A percentile compares a stretch with the other conserved stretches of the same genome.
phyloP scores from a whole-genome alignment of 2,797 vertebrate species.

The Chiloscyllium punctatum region DNA sequence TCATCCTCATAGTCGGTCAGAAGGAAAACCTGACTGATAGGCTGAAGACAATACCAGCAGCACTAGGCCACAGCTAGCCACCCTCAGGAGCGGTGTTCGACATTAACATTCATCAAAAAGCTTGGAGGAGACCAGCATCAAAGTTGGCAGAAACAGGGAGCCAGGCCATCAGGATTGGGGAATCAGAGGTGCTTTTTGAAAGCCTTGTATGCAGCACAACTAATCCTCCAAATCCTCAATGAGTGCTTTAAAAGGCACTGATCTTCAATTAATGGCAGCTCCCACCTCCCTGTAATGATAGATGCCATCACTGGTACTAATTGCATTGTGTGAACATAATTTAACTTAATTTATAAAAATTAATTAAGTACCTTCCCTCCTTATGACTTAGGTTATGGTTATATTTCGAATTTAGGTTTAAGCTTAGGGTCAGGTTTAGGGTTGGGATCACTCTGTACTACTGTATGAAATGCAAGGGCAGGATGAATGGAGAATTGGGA shows the following conservation, averaged over 20 bases:
- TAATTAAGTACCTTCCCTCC: neutral
- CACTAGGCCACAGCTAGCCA: neutral
- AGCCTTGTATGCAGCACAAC: neutral
- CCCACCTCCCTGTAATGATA: too few relatives aligned
- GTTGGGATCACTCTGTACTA: too few relatives aligned
- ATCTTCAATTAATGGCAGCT: too few relatives aligned
- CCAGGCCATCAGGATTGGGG: neutral
- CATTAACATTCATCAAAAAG: neutral
- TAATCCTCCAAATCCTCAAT: neutral
- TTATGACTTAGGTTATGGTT: neutral
- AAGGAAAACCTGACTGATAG: too few relatives aligned
- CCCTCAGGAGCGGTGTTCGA: too few relatives aligned
- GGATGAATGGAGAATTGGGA: neutral
- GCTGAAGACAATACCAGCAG: neutral
- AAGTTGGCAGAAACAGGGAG: neutral
- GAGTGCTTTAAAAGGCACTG: neutral
- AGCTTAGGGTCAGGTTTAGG: too few relatives aligned
- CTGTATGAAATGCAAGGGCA: neutral
- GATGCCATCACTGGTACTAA: too few relatives aligned
- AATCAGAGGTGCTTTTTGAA: neutral
- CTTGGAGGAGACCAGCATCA: neutral
- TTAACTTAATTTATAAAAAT: neutral
- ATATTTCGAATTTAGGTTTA: too few relatives aligned
- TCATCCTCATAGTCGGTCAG: neutral
- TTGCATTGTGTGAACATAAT: too few relatives aligned